Evolutionary conservation across 2,113 vertebrate genomes (phyloP), one percentile per base, ranked within the genome.

Genomic region (Notothenia rossii): DNA sequence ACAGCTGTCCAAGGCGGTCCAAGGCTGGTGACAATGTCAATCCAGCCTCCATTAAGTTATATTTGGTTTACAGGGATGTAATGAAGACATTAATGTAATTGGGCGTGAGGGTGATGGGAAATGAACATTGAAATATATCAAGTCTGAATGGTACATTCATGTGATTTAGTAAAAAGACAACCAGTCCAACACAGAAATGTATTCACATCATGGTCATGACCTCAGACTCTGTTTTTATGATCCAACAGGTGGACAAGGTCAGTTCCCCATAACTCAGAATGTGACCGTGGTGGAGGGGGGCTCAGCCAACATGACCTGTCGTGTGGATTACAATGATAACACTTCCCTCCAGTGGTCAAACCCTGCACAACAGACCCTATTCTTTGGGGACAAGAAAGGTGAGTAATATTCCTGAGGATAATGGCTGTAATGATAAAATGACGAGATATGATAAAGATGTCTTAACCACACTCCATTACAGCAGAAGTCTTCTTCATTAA

Each of bases 341-440:
- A 99, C 98, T 93, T 99, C 98, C 97, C 97, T 99, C 97, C 98
- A 99, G 98, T 99, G 98, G 98, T 99, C 98, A 94, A 99, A 99
- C 95, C 98, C 98, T 92, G 98, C 98, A 96, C 98, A 99, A 94
- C 98, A 99, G 95, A 99, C 98, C 0, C 96, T 99, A 22, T 99
- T 98, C 94, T 99, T 99, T 33, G 98, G 99, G 81, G 97, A 99
- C 94, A 99, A 99, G 94, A 99, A 99, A 97, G 98, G 98, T 99
- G 77, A 94, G 92, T 81, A 68, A 86, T 84, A 40, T 29, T 79
- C 54, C 56, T 1, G 13, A 2, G 43, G 55, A 82, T 76, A 78
- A 77, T 60, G 77, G 56, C 63, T 5, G 14, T 70, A 71, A 82
- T 75, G 66, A 86, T 82, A 56, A 82, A 85, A 82, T 59, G 46